Evolutionary conservation across 2,888 invertebrate species (phyloP).

Genomic region (Drepanosiphum platanoidis): DNA sequence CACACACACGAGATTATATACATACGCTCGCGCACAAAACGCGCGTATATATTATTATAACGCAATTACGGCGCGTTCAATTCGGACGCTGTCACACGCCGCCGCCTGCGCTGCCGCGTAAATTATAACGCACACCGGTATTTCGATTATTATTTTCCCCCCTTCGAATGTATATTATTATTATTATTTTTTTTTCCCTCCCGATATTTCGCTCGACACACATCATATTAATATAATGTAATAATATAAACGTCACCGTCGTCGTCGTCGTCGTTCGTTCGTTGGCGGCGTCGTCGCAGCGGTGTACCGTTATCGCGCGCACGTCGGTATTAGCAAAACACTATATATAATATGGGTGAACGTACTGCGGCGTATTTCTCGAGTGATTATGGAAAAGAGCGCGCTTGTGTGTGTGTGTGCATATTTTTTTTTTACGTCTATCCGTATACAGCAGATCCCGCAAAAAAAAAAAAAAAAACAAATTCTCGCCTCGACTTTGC

Average conservation of each 20-base stretch:
- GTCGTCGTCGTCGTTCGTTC: background rate
- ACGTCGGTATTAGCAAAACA: background rate
- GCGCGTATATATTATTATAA: background rate
- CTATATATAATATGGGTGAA: constrained; percentile 39
- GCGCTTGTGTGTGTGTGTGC: background rate
- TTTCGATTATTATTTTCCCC: background rate
- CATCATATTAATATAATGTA: background rate
- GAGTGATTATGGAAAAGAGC: constrained; percentile 14
- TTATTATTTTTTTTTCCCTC: background rate
- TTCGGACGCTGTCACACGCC: constrained; percentile 1
- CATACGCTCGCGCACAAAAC: background rate
- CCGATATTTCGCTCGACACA: background rate
- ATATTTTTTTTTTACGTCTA: constrained; percentile 25
- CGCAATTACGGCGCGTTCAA: background rate
- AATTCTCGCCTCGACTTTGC: background rate
- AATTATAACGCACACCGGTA: background rate
- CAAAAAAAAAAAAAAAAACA: constrained; percentile 2
- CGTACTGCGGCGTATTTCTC: constrained; percentile 43
- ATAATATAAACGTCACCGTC: constrained; percentile 15
- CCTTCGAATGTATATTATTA: background rate
- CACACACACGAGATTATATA: no score
- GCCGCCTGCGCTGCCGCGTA: background rate
- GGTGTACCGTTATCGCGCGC: constrained; percentile 39
- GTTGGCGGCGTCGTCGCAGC: background rate
- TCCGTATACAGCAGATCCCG: background rate